Base-by-base conservation (phyloP, 1,140 invertebrate species). In the Tetramorium simillimum region DNA sequence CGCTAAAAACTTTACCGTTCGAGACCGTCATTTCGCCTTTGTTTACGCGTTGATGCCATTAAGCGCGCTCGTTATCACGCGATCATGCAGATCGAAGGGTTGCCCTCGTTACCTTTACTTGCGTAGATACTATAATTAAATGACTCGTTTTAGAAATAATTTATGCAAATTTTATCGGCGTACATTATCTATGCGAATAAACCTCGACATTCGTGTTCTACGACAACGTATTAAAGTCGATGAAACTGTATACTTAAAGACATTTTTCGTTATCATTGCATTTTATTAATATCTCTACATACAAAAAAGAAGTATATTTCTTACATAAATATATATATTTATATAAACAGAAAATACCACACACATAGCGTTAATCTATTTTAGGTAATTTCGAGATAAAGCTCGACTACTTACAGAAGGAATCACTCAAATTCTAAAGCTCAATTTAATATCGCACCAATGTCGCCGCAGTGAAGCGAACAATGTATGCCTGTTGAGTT, bases 1-100 rank as follows among this genome's bases (percentile, higher is more conserved):
- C 24, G 53, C 69, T 75, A 84, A 75, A 84, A 84, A 73, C 53
- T 60, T 46, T 21, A 84, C 77, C 28, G 77, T 53, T 40, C 62
- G 43, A 37, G 43, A 37, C 40, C 21, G 28, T 72, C 40, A 21
- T 46, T 46, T 69, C 40, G 24, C 51, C 24, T 46, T 60, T 82
- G 49, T 56, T 67, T 43, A 33, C 14, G 16, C 37, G 37, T 28
- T 37, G 5, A 18, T 24, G 51, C 40, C 49, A 21, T 72, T 81
- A 33, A 46, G 9, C 51, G 40, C 80, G 24, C 33, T 81, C 77
- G 46, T 78, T 78, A 63, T 65, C 58, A n/a, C 16, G 58, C 37
- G 40, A 78, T 33, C 53, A 12, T 37, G 24, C 28, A 51, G 60
- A 67, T 67, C 43, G 46, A 28, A 24, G n/a, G 28, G 63, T 7